Conservation (phyloP, 2,797 vertebrate species). For the Sebastes steindachneri region DNA sequence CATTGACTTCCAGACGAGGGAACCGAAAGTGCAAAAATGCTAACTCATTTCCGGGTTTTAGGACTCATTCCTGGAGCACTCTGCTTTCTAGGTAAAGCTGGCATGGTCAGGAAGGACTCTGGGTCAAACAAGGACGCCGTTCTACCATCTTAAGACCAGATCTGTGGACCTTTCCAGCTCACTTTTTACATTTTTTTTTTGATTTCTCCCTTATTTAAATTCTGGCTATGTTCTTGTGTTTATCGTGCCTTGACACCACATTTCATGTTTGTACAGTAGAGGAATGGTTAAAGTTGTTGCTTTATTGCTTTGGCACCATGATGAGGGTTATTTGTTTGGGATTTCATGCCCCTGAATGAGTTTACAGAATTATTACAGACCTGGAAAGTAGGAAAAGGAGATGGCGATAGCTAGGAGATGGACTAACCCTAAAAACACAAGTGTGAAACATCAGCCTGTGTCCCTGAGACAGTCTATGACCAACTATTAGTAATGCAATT, state of each 20-base stretch:
- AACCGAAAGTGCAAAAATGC: too few species aligned
- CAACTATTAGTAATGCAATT: conserved; percentile 3
- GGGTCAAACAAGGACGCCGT: neutral
- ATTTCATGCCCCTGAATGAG: conserved; percentile 14
- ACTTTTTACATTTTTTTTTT: neutral
- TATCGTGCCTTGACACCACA: neutral
- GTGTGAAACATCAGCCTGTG: neutral
- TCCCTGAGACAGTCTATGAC: neutral
- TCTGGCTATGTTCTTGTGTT: neutral
- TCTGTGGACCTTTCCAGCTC: neutral
- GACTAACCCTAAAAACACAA: neutral
- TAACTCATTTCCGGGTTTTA: too few species aligned
- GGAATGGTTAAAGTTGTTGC: neutral
- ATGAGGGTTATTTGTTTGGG: conserved; percentile 24
- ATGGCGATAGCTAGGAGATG: neutral
- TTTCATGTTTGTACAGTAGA: neutral
- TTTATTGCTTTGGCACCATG: conserved; percentile 19
- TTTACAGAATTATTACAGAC: conserved; percentile 24
- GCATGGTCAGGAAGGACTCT: neutral
- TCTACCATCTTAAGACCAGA: neutral
- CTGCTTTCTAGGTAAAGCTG: neutral
- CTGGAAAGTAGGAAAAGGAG: neutral
- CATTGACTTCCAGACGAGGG: too few species aligned
- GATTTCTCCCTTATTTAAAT: neutral
- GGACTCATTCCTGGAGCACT: neutral